Base-by-base conservation (phyloP, 2,888 invertebrate species). In the Fragum sueziense region DNA sequence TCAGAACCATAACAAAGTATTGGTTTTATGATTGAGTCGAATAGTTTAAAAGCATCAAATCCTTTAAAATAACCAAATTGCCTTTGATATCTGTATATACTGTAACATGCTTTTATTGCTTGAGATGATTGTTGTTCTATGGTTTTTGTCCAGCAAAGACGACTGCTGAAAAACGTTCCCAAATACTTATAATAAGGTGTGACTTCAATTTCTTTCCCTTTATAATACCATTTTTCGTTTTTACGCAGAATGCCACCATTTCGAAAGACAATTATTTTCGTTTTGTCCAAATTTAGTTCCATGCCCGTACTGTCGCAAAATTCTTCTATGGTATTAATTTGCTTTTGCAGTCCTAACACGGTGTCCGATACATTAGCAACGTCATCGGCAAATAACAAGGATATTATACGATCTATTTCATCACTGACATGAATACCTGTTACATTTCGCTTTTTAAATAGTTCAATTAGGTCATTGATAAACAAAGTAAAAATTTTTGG, bases 381-480 rank as follows among this genome's bases (percentile, higher is more conserved):
- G n/a, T 69, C 69, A 47, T 69, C 51, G 17, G 47, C 52, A 27
- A 70, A 57, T n/a, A 70, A 17, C 20, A 54, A 22, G 29, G 22
- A 34, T 6, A 65, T 34, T 34, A n/a, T 9, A 34, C 9, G 3
- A 2, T 37, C 37, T 20, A 33, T 22, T 22, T 22, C 25, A 20
- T 37, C 67, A 67, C 20, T 14, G n/a, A 34, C 17, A 20, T 29
- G 7, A 11, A 29, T 54, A n/a, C 31, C 25, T 20, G 17, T 54
- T 31, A 11, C 25, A 17, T 22, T 33, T n/a, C 34, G n/a, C 7
- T 29, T 0, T 70, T 57, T 29, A 22, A 70, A 33, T 7, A n/a
- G 25, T 33, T 27, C 11, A 3, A 34, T 22, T 6, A 54, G 25
- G 25, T 70, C 52, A 25, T 70, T 57, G 14, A 70, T 34, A 31